Conservation (phyloP, 2,113 vertebrate genomes). For the Thermophis baileyi region DNA sequence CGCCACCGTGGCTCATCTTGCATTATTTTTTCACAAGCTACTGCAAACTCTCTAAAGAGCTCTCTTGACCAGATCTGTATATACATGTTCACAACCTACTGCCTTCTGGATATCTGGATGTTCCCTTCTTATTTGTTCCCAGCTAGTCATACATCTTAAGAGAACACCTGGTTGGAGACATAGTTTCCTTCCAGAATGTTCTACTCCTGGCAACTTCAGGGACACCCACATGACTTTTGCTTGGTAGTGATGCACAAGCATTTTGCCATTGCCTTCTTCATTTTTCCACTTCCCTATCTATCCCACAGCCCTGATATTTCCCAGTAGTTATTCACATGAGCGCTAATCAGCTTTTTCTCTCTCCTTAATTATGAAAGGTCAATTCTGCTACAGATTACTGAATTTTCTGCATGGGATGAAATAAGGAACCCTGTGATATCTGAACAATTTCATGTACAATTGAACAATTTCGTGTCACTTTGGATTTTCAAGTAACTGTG, state of each 20-base stretch:
- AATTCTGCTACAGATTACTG: not conserved
- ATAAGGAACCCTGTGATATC: not conserved
- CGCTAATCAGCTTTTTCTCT: not conserved
- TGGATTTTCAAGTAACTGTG: not conserved
- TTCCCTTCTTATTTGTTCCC: not conserved
- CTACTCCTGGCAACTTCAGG: not conserved
- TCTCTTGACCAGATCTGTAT: not conserved
- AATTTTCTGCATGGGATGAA: not conserved
- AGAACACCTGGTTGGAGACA: not conserved
- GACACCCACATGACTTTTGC: not conserved
- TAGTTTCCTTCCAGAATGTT: not conserved
- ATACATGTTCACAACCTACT: not conserved
- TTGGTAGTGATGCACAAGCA: not conserved
- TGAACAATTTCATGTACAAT: not conserved
- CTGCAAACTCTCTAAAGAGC: not conserved
- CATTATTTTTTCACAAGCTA: not conserved
- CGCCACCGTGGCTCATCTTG: not conserved
- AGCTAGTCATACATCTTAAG: not conserved
- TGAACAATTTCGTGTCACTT: not conserved
- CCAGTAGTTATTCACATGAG: not conserved
- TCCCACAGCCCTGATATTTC: not conserved
- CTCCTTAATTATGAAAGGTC: not conserved
- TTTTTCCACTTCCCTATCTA: not conserved
- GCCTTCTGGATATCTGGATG: not conserved
- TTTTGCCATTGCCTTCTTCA: not conserved